These are phyloP conservation scores for Erebia aethiops DNA, from an alignment of 2,888 invertebrate species.

Conservation along the genomic window DNA sequence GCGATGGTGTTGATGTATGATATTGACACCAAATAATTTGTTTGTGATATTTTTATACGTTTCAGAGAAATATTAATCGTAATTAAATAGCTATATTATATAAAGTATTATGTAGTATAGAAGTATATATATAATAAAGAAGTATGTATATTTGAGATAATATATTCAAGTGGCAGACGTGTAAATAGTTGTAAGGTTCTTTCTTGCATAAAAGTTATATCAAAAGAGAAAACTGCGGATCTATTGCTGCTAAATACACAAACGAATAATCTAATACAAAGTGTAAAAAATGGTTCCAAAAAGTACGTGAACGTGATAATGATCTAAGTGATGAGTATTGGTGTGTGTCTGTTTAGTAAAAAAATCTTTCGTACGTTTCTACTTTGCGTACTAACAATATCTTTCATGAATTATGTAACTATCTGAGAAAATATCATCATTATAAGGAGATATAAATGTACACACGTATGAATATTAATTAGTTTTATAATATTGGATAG, in stretches of 20 bases:
- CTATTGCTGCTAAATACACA: conserved; percentile 20
- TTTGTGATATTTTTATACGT: not conserved
- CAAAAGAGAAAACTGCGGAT: conserved; percentile 14
- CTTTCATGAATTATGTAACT: not conserved
- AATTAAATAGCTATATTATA: too few species aligned
- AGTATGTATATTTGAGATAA: conserved; percentile 8
- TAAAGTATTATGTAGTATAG: too few species aligned
- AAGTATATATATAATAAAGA: not conserved
- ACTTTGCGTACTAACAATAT: not conserved
- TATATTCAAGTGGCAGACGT: not conserved
- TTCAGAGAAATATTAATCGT: too few species aligned
- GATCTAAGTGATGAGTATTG: conserved; percentile 2
- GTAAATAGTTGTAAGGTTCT: not conserved
- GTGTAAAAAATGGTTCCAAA: not conserved
- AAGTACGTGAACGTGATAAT: not conserved
- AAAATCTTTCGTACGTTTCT: not conserved
- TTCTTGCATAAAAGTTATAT: not conserved
- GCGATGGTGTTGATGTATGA: not conserved
- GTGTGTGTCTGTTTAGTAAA: not conserved
- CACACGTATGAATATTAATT: not conserved
- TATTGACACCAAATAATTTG: not conserved
- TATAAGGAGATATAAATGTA: not conserved
- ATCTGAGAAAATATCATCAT: not conserved
- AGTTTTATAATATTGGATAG: not conserved
- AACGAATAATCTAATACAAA: not conserved